Percentiles rank a stretch among this genome's conserved stretches.
These are phyloP conservation scores for Vireo griseus DNA, from an alignment of 2,797 vertebrate genomes.

Conservation along the genomic window DNA sequence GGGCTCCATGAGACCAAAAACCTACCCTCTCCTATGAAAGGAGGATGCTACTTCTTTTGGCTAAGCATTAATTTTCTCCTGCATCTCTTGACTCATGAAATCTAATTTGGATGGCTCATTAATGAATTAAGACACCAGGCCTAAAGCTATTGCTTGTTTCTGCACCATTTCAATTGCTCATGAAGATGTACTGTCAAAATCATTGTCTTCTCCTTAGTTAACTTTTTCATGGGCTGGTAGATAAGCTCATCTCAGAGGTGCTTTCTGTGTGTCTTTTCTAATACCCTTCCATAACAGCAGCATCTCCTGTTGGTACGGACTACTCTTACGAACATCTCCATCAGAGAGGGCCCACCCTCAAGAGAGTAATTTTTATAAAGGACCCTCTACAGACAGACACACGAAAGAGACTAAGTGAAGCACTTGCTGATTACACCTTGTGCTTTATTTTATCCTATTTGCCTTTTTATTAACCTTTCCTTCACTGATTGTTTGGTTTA, in stretches of 20 bases:
- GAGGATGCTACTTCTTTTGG: background rate
- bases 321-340: background rate
- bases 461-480: background rate
- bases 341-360: background rate
- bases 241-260: background rate
- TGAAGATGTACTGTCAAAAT: background rate
- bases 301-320: background rate
- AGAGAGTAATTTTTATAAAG: background rate
- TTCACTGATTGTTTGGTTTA: background rate
- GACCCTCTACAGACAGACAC: background rate
- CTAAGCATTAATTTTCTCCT: background rate
- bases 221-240: background rate
- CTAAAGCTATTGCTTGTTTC: background rate
- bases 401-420: background rate
- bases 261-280: background rate
- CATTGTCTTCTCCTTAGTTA: background rate
- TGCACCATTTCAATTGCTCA: background rate
- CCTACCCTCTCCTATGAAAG: background rate
- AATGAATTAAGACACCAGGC: background rate
- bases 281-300: background rate
- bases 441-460: background rate
- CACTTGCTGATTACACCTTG: accelerated
- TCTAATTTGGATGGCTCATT: background rate
- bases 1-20: background rate
- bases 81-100: background rate